phyloP scores from a whole-genome alignment of 2,113 vertebrate species.

The Plecotus auritus region DNA sequence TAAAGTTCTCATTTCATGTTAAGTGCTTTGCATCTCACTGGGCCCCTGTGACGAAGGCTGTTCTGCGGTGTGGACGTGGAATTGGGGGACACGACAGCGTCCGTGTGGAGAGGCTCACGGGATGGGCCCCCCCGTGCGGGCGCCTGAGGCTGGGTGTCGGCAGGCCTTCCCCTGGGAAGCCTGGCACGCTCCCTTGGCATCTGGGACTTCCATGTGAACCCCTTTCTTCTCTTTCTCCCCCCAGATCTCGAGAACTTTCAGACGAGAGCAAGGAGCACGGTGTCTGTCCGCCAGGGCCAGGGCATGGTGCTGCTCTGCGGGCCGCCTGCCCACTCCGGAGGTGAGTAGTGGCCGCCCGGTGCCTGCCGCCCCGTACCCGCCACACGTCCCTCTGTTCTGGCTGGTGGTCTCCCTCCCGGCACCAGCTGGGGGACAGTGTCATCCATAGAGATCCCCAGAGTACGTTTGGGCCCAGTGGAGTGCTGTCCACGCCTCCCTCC shows the following conservation, averaged over 20 bases:
- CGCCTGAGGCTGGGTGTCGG: background rate
- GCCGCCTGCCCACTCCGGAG: constrained; percentile 94
- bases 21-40: background rate
- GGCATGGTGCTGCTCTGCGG: constrained; percentile 97
- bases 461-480: background rate
- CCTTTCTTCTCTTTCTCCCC: constrained; percentile 29
- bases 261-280: constrained; percentile 90
- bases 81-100: rapidly evolving
- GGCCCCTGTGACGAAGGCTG: too few relatives aligned
- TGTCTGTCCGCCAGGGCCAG: constrained; percentile 95
- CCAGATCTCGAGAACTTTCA: constrained; percentile 97
- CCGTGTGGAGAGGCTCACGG: background rate
- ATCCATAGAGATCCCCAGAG: background rate
- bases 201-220: background rate
- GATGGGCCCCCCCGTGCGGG: too few relatives aligned
- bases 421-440: background rate
- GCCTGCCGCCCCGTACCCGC: too few relatives aligned
- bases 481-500: background rate
- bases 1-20: background rate
- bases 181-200: background rate
- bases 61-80: background rate
- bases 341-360: constrained; percentile 38
- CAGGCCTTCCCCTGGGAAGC: background rate
- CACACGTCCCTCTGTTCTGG: background rate
- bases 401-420: background rate